A percentile compares a stretch with the other conserved stretches of the same genome.
These are phyloP conservation scores for Nematolebias whitei DNA, from an alignment of 2,113 vertebrate genomes.

Conservation along the genomic window DNA sequence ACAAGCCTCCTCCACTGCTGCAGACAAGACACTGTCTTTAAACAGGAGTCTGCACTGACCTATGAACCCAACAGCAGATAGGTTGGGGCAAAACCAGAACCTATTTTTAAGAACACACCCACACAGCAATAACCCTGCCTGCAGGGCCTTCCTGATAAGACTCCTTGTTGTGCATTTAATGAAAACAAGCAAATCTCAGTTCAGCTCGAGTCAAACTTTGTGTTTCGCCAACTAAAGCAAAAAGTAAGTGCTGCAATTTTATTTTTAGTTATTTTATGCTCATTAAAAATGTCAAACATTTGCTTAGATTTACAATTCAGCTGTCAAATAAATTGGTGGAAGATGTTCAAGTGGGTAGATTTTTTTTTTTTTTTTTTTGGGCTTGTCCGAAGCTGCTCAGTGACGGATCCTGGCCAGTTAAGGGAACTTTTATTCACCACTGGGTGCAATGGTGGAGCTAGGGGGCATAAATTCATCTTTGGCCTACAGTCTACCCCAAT, in stretches of 20 bases:
- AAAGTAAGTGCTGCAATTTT: neutral
- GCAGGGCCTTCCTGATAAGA: slow-evolving; percentile 59
- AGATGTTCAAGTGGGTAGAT: too few relatives aligned
- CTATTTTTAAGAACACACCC: slow-evolving; percentile 63
- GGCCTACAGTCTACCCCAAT: too few relatives aligned
- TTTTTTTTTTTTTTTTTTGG: too few relatives aligned
- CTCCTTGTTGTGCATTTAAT: slow-evolving; percentile 60
- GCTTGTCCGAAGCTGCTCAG: too few relatives aligned
- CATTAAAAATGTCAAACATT: too few relatives aligned
- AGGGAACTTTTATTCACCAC: too few relatives aligned
- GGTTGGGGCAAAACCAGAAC: slow-evolving; percentile 45
- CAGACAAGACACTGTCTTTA: slow-evolving; percentile 73
- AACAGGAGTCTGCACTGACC: slow-evolving; percentile 75
- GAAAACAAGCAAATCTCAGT: slow-evolving; percentile 32
- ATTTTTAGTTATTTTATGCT: neutral
- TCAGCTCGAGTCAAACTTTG: neutral
- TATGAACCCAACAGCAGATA: slow-evolving; percentile 78
- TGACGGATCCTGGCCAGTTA: too few relatives aligned
- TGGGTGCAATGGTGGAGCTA: too few relatives aligned
- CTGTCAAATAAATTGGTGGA: neutral
- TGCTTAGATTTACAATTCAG: neutral
- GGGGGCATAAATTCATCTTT: too few relatives aligned
- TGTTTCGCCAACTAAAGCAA: slow-evolving; percentile 16
- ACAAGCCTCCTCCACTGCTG: slow-evolving; percentile 54
- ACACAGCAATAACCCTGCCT: slow-evolving; percentile 37